Base-by-base conservation (phyloP, 1,140 invertebrate species). In the Pachypeltis micranthus region DNA sequence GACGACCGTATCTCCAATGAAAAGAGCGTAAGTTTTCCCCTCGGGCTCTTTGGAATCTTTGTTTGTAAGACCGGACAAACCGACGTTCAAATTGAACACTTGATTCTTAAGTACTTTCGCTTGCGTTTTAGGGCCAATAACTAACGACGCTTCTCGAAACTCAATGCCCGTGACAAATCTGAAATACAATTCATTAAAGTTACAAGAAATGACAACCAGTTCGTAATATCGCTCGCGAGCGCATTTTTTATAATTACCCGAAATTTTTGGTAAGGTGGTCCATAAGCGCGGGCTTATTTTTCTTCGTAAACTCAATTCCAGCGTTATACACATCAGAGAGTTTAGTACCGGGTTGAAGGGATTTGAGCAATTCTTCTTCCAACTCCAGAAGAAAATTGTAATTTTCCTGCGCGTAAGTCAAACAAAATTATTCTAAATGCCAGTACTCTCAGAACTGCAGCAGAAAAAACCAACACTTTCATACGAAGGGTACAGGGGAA, bases 121-220 rank as follows among this genome's bases (percentile, higher is more conserved):
- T 24, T 79, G 83, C 44, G 87, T 92, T 80, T 98, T 99, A 1
- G 91, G 86, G 1, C 87, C 90, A 70, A 99, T 91, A 0, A 95
- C 78, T 31, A 99, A 79, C 0, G 91, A 91, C 68, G 88, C 89
- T 75, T 99, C 97, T 57, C 95, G 84, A 75, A 99, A 99, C 75
- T 99, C 96, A 70, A 99, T 91, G 7, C 97, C 97, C 84, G 93
- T 98, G 0, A 85, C 92, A 79, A 98, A 96, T 21, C 81, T 81
- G 59, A 39, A 67, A 72, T 62, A 68, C 39, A 60, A 58, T 23
- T n/a, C n/a, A n/a, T n/a, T n/a, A n/a, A n/a, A n/a, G n/a, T n/a
- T n/a, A n/a, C n/a, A n/a, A n/a, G n/a, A n/a, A n/a, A n/a, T n/a
- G n/a, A n/a, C n/a, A n/a, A n/a, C n/a, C n/a, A n/a, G n/a, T n/a